Base-by-base conservation (phyloP, 2,888 invertebrate genomes). In the Zootermopsis nevadensis region DNA sequence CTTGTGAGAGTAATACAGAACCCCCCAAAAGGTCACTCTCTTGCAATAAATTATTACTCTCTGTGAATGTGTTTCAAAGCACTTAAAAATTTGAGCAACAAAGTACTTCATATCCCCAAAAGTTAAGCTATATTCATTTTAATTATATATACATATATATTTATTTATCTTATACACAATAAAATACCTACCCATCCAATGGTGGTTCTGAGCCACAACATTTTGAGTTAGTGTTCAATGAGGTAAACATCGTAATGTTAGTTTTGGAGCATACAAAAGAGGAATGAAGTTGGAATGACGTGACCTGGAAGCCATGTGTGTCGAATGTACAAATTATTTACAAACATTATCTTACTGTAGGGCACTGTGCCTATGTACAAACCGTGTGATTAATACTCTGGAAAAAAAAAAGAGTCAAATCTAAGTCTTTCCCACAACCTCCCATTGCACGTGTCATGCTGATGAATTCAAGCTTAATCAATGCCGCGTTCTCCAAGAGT, bases 31-130 rank as follows among this genome's bases (percentile, higher is more conserved):
- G 77, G 55, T 33, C 77, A 77, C 55, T 22, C 55, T 77, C 42
- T 76, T 53, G 30, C 53, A 77, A n/a, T 53, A 31, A 53, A 31
- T 77, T 77, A 55, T 55, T 77, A 77, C 24, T 77, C 24, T 55
- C 31, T 55, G 24, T 42, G n/a, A 76, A 12, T 55, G 55, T 77
- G 30, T 48, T 48, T 72, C 69, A 81, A 81, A 81, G 81, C 81
- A 81, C 72, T 81, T 81, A 81, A 67, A 66, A 81, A 81, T 81
- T 81, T 81, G 81, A 81, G 81, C 81, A 81, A 81, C 81, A 72
- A 48, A 81, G 33, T 67, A 81, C 48, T 69, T 81, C 69, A 53
- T 69, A 48, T 33, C 69, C 69, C 35, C 33, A 38, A 74, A 60
- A 60, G 60, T 60, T 60, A 60, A 1, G 27, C 6, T 27, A n/a